Percentiles rank a stretch among this genome's conserved stretches.
Evolutionary conservation across 1,140 invertebrate genomes (phyloP).

Genomic region (Spodoptera frugiperda): DNA sequence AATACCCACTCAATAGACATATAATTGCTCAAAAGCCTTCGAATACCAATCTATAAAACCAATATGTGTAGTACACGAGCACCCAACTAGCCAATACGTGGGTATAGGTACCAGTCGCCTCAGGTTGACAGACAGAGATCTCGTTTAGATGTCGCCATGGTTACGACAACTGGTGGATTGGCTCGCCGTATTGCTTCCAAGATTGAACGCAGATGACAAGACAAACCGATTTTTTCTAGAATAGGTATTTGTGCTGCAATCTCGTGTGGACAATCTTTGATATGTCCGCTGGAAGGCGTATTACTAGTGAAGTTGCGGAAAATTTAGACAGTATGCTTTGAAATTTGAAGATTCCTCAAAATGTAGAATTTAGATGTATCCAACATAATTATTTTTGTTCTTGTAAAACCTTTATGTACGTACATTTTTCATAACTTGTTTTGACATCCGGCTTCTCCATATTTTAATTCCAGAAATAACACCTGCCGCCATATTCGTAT

Average conservation of each 20-base stretch:
- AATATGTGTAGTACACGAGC: too few relatives aligned
- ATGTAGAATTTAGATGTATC: too few relatives aligned
- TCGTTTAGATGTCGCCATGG: constrained; percentile 56
- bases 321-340: too few relatives aligned
- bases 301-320: not conserved
- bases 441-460: too few relatives aligned
- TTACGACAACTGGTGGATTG: constrained; percentile 37
- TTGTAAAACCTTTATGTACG: too few relatives aligned
- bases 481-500: not conserved
- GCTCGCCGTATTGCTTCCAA: constrained; percentile 1
- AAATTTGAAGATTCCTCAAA: too few relatives aligned
- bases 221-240: constrained; percentile 28
- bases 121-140: constrained; percentile 55
- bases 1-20: too few relatives aligned
- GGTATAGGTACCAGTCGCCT: not conserved
- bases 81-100: not conserved
- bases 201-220: constrained; percentile 9
- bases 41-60: too few relatives aligned
- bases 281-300: too few relatives aligned
- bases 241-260: constrained; percentile 16
- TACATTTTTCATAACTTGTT: too few relatives aligned
- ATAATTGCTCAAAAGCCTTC: too few relatives aligned
- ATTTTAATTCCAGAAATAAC: not conserved
- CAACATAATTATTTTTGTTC: too few relatives aligned
- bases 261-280: constrained; percentile 17